These are phyloP conservation scores for Barnardius zonarius DNA, from an alignment of 2,113 vertebrate genomes.

Conservation along the genomic window DNA sequence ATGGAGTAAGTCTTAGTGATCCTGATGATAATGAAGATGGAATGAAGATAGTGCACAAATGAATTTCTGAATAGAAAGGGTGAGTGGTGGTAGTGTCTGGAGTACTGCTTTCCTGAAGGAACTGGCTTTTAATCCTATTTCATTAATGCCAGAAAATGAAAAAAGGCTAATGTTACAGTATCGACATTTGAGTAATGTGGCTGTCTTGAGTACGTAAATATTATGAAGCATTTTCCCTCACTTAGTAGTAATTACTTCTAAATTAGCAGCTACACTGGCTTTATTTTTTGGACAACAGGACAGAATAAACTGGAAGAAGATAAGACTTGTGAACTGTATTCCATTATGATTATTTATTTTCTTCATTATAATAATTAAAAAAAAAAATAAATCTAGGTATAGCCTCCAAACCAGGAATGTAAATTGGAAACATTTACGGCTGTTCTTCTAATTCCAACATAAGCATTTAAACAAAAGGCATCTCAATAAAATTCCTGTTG, in stretches of 20 bases:
- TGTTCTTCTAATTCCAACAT: not conserved
- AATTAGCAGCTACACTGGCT: not conserved
- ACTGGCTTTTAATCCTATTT: not conserved
- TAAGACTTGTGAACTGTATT: not conserved
- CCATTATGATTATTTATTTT: not conserved
- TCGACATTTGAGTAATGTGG: not conserved
- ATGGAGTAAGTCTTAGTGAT: not conserved
- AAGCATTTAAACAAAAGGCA: not conserved
- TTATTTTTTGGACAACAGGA: not conserved
- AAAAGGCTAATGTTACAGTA: not conserved
- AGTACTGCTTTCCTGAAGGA: not conserved
- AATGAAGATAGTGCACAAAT: not conserved
- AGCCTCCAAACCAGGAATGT: not conserved
- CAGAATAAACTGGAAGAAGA: not conserved
- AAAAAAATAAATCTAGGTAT: not conserved
- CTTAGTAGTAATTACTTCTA: not conserved
- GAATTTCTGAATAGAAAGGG: not conserved
- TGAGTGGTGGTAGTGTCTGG: not conserved
- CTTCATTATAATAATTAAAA: not conserved
- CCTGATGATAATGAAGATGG: constrained; percentile 9
- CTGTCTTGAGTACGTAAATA: not conserved
- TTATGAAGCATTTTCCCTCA: not conserved
- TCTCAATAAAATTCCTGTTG: not conserved
- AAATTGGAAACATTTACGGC: not conserved
- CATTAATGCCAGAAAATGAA: not conserved